Conservation (phyloP, 1,140 invertebrate genomes). For the Drosophila elegans region DNA sequence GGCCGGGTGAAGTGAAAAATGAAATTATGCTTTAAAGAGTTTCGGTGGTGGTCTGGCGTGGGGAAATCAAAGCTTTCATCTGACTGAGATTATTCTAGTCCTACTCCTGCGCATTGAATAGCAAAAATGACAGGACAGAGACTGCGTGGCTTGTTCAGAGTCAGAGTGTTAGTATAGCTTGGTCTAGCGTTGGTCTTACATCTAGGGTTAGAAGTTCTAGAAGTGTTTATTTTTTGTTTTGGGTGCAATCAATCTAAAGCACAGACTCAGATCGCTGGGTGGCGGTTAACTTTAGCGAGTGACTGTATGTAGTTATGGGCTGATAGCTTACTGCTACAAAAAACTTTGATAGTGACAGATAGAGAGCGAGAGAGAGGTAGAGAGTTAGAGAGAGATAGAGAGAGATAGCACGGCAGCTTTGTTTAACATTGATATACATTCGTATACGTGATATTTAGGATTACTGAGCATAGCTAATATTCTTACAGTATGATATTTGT, state of each 20-base stretch:
- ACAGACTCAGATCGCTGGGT: slow-evolving; percentile 61
- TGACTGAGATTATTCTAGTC: slow-evolving; percentile 22
- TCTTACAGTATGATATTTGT: slow-evolving; percentile 57
- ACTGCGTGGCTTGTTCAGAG: not conserved
- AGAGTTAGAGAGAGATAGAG: slow-evolving; percentile 46
- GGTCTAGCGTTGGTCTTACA: slow-evolving; percentile 37
- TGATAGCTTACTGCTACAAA: slow-evolving; percentile 41
- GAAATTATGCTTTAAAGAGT: slow-evolving; percentile 55
- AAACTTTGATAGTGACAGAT: slow-evolving; percentile 56
- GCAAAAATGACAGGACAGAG: not conserved
- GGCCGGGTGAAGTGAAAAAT: slow-evolving; percentile 36
- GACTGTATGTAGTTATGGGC: slow-evolving; percentile 44
- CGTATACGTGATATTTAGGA: slow-evolving; percentile 76
- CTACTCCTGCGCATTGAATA: slow-evolving; percentile 8
- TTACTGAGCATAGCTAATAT: slow-evolving; percentile 77
- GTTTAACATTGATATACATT: slow-evolving; percentile 70
- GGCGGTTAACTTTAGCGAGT: slow-evolving; percentile 54
- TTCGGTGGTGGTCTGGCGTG: slow-evolving; percentile 35
- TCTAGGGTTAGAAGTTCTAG: slow-evolving; percentile 44
- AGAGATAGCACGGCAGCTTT: slow-evolving; percentile 73
- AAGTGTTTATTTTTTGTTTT: slow-evolving; percentile 16
- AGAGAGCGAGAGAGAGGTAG: slow-evolving; percentile 28
- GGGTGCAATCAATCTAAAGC: slow-evolving; percentile 68
- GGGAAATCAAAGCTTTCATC: slow-evolving; percentile 32
- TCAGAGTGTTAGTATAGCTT: slow-evolving; percentile 31